These are phyloP conservation scores for Lineus longissimus DNA, from an alignment of 1,140 invertebrate genomes.

Conservation along the genomic window DNA sequence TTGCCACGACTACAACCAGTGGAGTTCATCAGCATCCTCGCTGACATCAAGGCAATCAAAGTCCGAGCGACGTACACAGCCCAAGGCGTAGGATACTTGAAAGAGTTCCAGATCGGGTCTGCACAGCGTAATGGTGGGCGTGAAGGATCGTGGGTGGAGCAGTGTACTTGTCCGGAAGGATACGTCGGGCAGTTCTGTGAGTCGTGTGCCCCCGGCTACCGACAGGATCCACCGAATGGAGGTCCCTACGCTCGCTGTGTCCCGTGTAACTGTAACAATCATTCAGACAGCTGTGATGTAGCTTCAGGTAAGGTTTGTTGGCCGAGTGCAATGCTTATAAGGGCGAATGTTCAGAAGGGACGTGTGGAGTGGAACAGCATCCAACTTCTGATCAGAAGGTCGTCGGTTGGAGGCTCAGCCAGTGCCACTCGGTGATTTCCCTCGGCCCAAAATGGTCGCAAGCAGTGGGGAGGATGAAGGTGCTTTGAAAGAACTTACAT, in stretches of 20 bases:
- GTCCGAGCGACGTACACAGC: slow-evolving; percentile 86
- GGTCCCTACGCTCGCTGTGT: slow-evolving; percentile 90
- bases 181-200: slow-evolving; percentile 94
- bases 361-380: too few species aligned
- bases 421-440: neutral
- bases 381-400: neutral
- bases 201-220: slow-evolving; percentile 88
- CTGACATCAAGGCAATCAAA: slow-evolving; percentile 90
- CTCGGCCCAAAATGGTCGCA: too few species aligned
- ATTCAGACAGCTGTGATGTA: slow-evolving; percentile 92
- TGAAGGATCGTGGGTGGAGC: slow-evolving; percentile 87
- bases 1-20: slow-evolving; percentile 77
- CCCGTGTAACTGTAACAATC: slow-evolving; percentile 91
- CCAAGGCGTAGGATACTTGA: slow-evolving; percentile 76
- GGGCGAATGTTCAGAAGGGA: neutral
- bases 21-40: slow-evolving; percentile 85
- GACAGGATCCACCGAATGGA: slow-evolving; percentile 82
- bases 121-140: slow-evolving; percentile 69
- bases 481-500: too few species aligned
- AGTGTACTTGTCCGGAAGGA: slow-evolving; percentile 86
- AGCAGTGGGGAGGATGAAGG: too few species aligned
- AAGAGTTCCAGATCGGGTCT: slow-evolving; percentile 81
- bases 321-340: too few species aligned
- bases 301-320: slow-evolving; percentile 81
- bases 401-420: neutral